A percentile compares a stretch with the other conserved stretches of the same genome.
These are phyloP conservation scores for Chironomus tentans DNA, from an alignment of 2,888 invertebrate species.

Conservation along the genomic window DNA sequence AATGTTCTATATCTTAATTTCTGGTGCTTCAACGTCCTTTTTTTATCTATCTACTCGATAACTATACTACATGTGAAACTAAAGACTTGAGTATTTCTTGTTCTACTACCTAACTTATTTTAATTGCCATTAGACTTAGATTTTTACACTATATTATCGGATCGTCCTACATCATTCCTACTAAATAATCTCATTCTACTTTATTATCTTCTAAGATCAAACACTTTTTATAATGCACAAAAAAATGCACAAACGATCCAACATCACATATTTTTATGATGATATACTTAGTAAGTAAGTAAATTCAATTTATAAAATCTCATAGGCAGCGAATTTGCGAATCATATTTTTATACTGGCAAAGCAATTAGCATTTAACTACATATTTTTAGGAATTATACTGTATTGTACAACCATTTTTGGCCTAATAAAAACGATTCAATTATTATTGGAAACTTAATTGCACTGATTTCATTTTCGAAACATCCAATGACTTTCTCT, in stretches of 20 bases:
- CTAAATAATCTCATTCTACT: neutral
- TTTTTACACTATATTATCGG: neutral
- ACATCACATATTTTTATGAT: neutral
- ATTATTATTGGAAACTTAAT: no score
- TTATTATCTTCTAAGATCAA: neutral
- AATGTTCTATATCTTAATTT: conserved; percentile 40
- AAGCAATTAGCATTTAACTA: no score
- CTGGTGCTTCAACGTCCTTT: neutral
- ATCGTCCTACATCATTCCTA: neutral
- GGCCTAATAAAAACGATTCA: no score
- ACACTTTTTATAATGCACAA: neutral
- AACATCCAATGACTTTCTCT: no score
- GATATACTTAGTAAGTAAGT: no score
- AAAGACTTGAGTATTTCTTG: neutral
- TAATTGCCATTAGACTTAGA: neutral
- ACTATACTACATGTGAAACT: neutral
- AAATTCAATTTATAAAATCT: neutral
- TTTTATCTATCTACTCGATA: neutral
- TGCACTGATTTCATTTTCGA: no score
- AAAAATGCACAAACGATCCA: neutral
- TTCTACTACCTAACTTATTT: neutral
- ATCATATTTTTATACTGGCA: neutral
- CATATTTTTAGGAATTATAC: no score
- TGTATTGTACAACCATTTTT: no score
- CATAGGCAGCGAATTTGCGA: neutral